Evolutionary conservation across 2,888 invertebrate genomes (phyloP).

Genomic region (Microctonus aethiopoides): DNA sequence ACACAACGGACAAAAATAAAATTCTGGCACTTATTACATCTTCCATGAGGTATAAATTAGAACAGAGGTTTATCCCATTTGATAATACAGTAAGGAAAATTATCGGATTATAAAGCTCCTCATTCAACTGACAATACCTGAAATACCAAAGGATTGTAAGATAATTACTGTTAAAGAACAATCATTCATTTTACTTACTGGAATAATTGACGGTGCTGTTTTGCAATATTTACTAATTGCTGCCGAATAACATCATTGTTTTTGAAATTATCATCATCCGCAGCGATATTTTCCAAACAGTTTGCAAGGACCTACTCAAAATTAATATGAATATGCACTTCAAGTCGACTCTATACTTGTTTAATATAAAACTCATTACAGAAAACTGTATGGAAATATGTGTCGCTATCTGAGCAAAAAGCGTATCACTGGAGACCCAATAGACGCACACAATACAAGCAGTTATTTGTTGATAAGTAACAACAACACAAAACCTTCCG

Average conservation of each 20-base stretch:
- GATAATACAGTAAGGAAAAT: slow-evolving; percentile 15
- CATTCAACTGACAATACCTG: background rate
- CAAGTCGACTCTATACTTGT: no score
- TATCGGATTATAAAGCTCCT: slow-evolving; percentile 16
- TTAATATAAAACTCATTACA: no score
- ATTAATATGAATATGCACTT: no score
- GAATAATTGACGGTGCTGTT: background rate
- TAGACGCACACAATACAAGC: no score
- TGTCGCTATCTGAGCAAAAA: no score
- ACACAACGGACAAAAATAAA: no score
- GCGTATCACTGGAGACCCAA: no score
- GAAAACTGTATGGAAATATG: no score
- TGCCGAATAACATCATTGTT: background rate
- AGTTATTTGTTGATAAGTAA: no score
- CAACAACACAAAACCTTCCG: no score
- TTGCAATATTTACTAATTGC: background rate
- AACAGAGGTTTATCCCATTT: slow-evolving; percentile 17
- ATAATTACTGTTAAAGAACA: background rate
- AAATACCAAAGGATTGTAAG: background rate
- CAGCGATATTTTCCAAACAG: background rate
- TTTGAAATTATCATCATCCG: background rate
- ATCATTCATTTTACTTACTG: background rate
- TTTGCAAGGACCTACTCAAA: background rate
- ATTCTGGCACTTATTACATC: no score
- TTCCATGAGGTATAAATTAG: no score